phyloP scores from a whole-genome alignment of 2,797 vertebrate species.

The Yasuhikotakia modesta region DNA sequence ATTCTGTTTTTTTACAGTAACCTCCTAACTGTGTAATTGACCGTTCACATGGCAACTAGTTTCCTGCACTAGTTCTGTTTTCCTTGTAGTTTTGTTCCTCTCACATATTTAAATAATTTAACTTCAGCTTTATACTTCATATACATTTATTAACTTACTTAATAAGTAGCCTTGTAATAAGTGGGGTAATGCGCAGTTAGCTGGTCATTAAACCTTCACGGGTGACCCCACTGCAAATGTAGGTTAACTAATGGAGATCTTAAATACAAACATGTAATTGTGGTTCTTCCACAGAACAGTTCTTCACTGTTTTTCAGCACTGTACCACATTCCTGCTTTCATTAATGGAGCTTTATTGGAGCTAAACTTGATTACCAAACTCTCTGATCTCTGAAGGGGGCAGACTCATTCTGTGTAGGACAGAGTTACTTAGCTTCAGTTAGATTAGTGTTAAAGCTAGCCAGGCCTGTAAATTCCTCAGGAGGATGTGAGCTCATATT shows the following conservation, averaged over 20 bases:
- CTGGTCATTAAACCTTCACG: too few relatives aligned
- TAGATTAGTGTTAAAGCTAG: background rate
- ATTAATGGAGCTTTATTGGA: background rate
- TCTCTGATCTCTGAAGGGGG: background rate
- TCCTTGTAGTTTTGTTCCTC: background rate
- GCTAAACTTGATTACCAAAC: background rate
- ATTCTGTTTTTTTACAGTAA: background rate
- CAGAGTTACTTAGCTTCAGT: background rate
- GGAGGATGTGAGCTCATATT: background rate
- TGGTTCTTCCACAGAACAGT: slow-evolving; percentile 12
- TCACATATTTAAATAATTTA: background rate
- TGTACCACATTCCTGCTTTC: background rate
- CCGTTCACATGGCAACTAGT: background rate
- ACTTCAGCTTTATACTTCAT: too few relatives aligned
- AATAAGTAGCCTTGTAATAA: too few relatives aligned
- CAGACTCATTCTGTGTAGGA: background rate
- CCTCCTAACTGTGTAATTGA: background rate
- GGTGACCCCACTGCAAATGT: too few relatives aligned
- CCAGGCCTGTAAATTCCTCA: background rate
- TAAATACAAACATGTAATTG: background rate
- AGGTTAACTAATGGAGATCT: background rate
- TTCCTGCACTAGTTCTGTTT: background rate
- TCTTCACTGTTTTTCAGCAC: background rate
- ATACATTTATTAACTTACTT: too few relatives aligned
- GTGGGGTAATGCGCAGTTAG: too few relatives aligned